A percentile compares a stretch with the other conserved stretches of the same genome.
Conservation (phyloP, 1,140 invertebrate species). For the Camponotus pennsylvanicus region DNA sequence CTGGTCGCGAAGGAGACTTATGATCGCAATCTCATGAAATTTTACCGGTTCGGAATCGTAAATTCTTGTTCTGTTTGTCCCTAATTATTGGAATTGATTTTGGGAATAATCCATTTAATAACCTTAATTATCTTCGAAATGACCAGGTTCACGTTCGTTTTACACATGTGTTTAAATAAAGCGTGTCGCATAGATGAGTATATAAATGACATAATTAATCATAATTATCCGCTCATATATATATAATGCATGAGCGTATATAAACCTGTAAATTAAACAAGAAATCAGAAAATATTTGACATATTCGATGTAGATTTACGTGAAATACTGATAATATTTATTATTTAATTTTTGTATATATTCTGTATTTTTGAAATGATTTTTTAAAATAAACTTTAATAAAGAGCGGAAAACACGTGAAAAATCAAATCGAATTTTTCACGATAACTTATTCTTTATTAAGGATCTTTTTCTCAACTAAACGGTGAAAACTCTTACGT, state of each 20-base stretch:
- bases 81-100: slow-evolving; percentile 26
- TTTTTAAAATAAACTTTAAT: background rate
- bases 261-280: background rate
- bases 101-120: slow-evolving; percentile 20
- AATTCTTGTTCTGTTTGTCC: slow-evolving; percentile 42
- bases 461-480: background rate
- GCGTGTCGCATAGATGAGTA: no score
- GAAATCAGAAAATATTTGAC: background rate
- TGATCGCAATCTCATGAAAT: background rate
- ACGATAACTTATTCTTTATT: background rate
- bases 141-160: no score
- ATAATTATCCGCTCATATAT: slow-evolving; percentile 24
- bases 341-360: slow-evolving; percentile 11
- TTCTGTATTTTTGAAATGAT: background rate
- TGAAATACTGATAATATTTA: background rate
- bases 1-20: background rate
- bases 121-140: background rate
- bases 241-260: no score
- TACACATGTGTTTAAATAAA: no score
- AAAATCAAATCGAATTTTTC: background rate
- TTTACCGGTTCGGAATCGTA: background rate
- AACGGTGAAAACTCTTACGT: background rate
- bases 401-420: background rate
- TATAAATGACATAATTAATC: slow-evolving; percentile 34
- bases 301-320: no score